A percentile compares a stretch with the other conserved stretches of the same genome.
phyloP scores from a whole-genome alignment of 1,140 invertebrate genomes.

The Neotoxoptera formosana region DNA sequence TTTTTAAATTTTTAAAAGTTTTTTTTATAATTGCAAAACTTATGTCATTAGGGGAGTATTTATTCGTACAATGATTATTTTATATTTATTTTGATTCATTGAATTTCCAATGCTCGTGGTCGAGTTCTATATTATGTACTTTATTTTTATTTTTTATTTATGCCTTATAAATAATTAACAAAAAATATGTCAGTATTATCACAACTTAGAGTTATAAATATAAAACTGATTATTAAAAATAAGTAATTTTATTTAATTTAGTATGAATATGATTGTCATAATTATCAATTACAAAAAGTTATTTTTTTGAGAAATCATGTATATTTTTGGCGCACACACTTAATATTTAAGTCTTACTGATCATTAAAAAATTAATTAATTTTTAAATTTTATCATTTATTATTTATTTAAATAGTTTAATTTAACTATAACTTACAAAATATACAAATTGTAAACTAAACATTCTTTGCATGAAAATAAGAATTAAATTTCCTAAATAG shows the following conservation, averaged over 20 bases:
- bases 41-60: not conserved
- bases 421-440: not conserved
- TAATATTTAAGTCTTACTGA: not conserved
- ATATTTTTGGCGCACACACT: slow-evolving; percentile 43
- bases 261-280: slow-evolving; percentile 1
- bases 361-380: not conserved
- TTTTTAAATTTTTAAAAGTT: slow-evolving; percentile 11
- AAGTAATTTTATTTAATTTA: slow-evolving; percentile 12
- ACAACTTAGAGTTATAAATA: not conserved
- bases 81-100: slow-evolving; percentile 6
- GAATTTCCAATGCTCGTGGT: not conserved
- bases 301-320: slow-evolving; percentile 30
- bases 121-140: not conserved
- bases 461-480: not conserved
- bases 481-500: not conserved
- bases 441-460: not conserved
- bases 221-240: not conserved
- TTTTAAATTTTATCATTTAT: not conserved
- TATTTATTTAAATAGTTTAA: not conserved
- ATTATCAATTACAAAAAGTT: not conserved
- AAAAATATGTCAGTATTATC: not conserved
- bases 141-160: slow-evolving; percentile 19
- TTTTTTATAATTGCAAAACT: not conserved
- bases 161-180: not conserved
- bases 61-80: not conserved